Conservation (phyloP, 2,888 invertebrate species). For the Apamea anceps region DNA sequence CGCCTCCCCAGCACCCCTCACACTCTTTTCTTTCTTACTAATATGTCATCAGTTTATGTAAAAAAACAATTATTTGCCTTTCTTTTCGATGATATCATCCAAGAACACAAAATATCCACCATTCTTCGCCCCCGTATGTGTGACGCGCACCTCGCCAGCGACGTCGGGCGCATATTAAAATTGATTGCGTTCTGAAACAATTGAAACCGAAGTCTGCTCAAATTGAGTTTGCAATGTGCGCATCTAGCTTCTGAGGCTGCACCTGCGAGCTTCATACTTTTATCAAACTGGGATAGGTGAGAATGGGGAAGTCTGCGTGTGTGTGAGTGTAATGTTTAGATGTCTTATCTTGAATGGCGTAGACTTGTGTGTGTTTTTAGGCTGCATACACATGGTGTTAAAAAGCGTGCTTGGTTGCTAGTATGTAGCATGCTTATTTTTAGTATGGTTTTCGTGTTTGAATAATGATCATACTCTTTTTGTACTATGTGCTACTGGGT, state of each 20-base stretch:
- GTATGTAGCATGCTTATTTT: neutral
- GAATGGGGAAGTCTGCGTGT: neutral
- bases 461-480: neutral
- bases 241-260: slow-evolving; percentile 60
- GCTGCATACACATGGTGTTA: neutral
- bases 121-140: slow-evolving; percentile 58
- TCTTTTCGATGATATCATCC: neutral
- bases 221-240: slow-evolving; percentile 76
- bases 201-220: slow-evolving; percentile 75
- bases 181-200: slow-evolving; percentile 78
- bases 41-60: neutral
- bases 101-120: slow-evolving; percentile 22
- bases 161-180: slow-evolving; percentile 75
- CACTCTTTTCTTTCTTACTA: neutral
- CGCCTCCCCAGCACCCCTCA: too few species aligned
- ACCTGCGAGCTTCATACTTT: slow-evolving; percentile 66
- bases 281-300: slow-evolving; percentile 26
- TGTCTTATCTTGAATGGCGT: neutral
- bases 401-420: neutral
- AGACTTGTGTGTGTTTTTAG: neutral
- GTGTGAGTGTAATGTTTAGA: neutral
- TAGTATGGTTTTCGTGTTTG: neutral
- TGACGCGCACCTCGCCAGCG: slow-evolving; percentile 51
- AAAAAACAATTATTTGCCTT: neutral
- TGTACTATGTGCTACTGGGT: neutral